Base-by-base conservation (phyloP, 1,140 invertebrate species). In the Nylanderia fulva region DNA sequence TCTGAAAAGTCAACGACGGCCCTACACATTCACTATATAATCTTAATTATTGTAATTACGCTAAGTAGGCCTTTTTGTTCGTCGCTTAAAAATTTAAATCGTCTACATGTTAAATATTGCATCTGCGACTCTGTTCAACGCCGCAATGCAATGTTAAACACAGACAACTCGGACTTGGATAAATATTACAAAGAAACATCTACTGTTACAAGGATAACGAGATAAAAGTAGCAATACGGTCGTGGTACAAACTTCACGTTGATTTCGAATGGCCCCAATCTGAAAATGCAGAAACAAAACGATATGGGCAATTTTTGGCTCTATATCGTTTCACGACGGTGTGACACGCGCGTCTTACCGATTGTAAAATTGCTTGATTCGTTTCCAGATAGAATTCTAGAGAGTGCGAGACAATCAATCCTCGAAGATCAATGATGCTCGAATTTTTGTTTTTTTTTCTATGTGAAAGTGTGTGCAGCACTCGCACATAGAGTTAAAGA, bases 201-300 rank as follows among this genome's bases (percentile, higher is more conserved):
- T 89, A 89, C 45, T 27, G 52, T 88, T 89, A 88, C 42, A 88
- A 85, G 72, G 27, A 74, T 89, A 88, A 86, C 66, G 61, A 79
- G 88, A 75, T 79, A 75, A 79, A n/a, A 79, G 87, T 71, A 88
- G 80, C 86, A 61, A 86, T 90, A 88, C 79, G 84, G 84, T 91
- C 86, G 89, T 91, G 85, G 85, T 92, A 93, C 90, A 93, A 93
- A 93, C 84, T 90, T 92, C 89, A 92, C 92, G 91, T 93, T 93
- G 91, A 93, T 90, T 92, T 92, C 85, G 86, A 93, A 93, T 94
- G 93, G 93, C 94, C 93, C 94, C 94, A 93, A 94, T 93, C 94
- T 94, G 88, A 24, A 93, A 93, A 29, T 84, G 60, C 9, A 63
- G 29, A 63, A 85, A 66, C 21, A 29, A n/a, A n/a, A 58, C 24